phyloP scores from a whole-genome alignment of 1,140 invertebrate species.

The Lethrus apterus region DNA sequence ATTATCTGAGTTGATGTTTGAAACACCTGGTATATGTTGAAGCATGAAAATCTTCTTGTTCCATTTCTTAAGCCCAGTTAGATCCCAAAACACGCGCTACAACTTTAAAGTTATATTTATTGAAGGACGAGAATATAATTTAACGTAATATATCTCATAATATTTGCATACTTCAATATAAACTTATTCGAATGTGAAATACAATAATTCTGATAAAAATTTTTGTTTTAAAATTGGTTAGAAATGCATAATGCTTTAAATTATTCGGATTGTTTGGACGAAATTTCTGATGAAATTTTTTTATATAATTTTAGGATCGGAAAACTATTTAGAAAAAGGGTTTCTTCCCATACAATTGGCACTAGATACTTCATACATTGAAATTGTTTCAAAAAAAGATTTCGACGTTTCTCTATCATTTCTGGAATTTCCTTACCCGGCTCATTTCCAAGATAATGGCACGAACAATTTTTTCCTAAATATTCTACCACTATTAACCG shows the following conservation, averaged over 20 bases:
- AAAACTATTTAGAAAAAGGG: constrained; percentile 29
- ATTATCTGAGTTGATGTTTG: too few relatives aligned
- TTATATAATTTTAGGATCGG: constrained; percentile 17
- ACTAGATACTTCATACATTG: constrained; percentile 32
- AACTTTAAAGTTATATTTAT: too few relatives aligned
- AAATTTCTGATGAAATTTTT: neutral
- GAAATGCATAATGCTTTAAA: neutral
- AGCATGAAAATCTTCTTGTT: too few relatives aligned
- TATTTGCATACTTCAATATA: neutral
- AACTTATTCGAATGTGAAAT: neutral
- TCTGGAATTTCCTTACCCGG: constrained; percentile 36
- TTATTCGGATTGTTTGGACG: neutral
- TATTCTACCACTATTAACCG: constrained; percentile 31
- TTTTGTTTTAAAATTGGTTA: neutral
- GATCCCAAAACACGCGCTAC: too few relatives aligned
- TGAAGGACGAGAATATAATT: neutral
- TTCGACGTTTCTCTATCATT: constrained; percentile 18
- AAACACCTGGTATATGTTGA: too few relatives aligned
- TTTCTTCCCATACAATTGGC: constrained; percentile 33
- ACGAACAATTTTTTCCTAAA: constrained; percentile 25
- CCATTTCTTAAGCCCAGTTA: too few relatives aligned
- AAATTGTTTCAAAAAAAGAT: constrained; percentile 16
- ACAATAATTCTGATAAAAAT: too few relatives aligned
- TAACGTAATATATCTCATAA: neutral
- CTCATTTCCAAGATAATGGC: constrained; percentile 28